phyloP scores from a whole-genome alignment of 1,140 invertebrate genomes.

The Copidosoma floridanum region DNA sequence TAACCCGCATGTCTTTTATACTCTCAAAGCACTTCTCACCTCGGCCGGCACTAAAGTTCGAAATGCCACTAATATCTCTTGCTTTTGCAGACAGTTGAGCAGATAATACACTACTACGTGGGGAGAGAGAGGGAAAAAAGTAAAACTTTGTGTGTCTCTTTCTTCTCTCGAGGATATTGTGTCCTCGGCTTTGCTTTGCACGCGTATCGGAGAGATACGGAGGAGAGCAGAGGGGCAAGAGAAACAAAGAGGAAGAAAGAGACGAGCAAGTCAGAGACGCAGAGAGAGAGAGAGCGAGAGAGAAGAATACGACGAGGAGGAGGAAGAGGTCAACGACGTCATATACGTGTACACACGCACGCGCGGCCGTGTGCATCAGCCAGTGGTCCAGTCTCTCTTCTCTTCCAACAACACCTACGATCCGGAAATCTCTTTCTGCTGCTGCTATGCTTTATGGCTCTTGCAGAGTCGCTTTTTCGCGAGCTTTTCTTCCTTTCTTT shows the following conservation, averaged over 20 bases:
- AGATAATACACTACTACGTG: no score
- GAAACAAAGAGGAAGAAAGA: not conserved
- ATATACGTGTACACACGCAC: not conserved
- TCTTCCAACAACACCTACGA: slow-evolving; percentile 10
- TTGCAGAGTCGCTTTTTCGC: not conserved
- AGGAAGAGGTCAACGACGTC: slow-evolving; percentile 23
- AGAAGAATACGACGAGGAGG: slow-evolving; percentile 22
- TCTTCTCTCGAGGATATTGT: not conserved
- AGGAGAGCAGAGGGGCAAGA: not conserved
- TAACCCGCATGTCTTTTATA: no score
- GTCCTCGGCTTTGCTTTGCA: not conserved
- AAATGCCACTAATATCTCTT: not conserved
- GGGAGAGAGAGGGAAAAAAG: slow-evolving; percentile 21
- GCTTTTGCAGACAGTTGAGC: not conserved
- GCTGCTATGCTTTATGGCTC: not conserved
- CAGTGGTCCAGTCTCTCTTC: not conserved
- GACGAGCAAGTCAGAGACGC: no score
- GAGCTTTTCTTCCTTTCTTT: no score
- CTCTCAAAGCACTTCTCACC: no score
- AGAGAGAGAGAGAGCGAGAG: slow-evolving; percentile 18
- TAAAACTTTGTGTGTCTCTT: not conserved
- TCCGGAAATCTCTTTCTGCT: slow-evolving; percentile 8
- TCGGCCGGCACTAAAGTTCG: no score
- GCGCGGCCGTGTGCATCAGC: slow-evolving; percentile 1
- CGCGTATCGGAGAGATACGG: no score